These are phyloP conservation scores for Coracias cyanogaster DNA, from an alignment of 2,797 vertebrate species.

Conservation along the genomic window DNA sequence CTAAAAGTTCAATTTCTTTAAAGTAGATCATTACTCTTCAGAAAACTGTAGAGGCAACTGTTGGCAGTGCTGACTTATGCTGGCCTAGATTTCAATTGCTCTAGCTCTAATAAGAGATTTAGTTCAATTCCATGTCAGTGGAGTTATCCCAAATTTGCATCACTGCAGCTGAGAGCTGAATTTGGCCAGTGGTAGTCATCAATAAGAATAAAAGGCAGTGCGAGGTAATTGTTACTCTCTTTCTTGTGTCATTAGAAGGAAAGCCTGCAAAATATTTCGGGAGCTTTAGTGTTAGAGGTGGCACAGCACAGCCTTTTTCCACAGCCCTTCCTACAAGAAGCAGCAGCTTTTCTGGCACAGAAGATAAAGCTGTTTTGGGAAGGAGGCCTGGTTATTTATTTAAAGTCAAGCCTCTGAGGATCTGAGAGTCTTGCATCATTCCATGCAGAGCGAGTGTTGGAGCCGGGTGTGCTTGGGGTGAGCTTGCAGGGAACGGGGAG, in stretches of 20 bases:
- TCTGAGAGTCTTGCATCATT: rapidly evolving
- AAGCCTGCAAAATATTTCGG: background rate
- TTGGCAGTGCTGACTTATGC: conserved; percentile 51
- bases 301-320: background rate
- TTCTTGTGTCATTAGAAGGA: background rate
- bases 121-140: conserved; percentile 45
- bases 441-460: rapidly evolving
- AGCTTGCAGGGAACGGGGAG: rapidly evolving
- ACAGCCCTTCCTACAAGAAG: conserved; percentile 1
- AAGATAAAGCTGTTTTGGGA: conserved; percentile 30
- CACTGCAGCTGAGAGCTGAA: background rate
- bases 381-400: conserved; percentile 1
- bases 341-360: background rate
- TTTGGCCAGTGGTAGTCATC: conserved; percentile 9
- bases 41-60: conserved; percentile 39
- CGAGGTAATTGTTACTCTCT: background rate
- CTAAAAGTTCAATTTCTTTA: conserved; percentile 26
- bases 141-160: conserved; percentile 50
- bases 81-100: conserved; percentile 56
- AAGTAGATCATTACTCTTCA: conserved; percentile 54
- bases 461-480: background rate
- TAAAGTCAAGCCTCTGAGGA: background rate
- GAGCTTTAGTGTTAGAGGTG: background rate
- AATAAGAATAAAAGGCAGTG: background rate
- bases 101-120: conserved; percentile 48